Evolutionary conservation across 2,113 vertebrate species (phyloP).

Genomic region (Sander lucioperca): DNA sequence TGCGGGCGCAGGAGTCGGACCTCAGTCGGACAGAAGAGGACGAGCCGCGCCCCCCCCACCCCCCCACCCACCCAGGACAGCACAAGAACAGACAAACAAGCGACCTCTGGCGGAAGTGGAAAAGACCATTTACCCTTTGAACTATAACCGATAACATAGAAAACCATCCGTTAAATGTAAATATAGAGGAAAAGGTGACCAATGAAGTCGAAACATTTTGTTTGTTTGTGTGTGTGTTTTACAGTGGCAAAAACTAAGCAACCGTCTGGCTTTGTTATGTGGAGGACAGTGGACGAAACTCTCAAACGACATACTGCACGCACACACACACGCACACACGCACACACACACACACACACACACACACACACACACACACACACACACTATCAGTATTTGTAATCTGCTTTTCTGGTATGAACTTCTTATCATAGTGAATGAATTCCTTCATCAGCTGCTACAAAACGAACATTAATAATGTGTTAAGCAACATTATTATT

Average conservation of each 20-base stretch:
- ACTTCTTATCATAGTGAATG: not conserved
- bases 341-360: too few species aligned
- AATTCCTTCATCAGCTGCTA: slow-evolving; percentile 15
- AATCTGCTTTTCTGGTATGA: slow-evolving; percentile 14
- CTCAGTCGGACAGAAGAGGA: not conserved
- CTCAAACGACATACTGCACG: not conserved
- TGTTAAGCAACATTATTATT: slow-evolving; percentile 10
- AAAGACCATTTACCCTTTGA: not conserved
- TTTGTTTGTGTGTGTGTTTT: not conserved
- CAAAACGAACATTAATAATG: not conserved
- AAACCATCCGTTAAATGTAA: slow-evolving; percentile 7
- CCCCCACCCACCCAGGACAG: slow-evolving; percentile 1
- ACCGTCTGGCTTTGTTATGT: not conserved
- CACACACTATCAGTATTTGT: not conserved
- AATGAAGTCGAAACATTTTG: not conserved
- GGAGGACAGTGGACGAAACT: not conserved
- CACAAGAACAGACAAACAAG: slow-evolving; percentile 22
- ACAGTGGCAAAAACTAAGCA: not conserved
- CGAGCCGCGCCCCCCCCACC: not conserved
- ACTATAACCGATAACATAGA: not conserved
- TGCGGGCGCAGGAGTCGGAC: not conserved
- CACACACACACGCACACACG: not conserved
- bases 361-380: too few species aligned
- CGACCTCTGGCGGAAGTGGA: slow-evolving; percentile 18
- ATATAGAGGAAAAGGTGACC: not conserved